These are phyloP conservation scores for Hemithea aestivaria DNA, from an alignment of 2,888 invertebrate genomes.

Conservation along the genomic window DNA sequence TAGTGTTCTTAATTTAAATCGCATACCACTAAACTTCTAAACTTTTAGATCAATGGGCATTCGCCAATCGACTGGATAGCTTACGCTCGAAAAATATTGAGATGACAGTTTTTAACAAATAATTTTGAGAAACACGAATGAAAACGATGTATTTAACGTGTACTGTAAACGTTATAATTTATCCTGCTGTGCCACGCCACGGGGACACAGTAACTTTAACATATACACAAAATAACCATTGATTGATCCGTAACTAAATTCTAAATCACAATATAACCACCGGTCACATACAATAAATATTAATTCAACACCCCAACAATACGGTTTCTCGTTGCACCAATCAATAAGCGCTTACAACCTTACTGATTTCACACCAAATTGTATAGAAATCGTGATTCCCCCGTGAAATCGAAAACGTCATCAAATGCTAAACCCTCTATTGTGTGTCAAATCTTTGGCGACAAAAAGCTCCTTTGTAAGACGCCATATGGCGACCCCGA, in stretches of 20 bases:
- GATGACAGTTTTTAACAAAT: too few relatives aligned
- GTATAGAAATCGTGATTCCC: slow-evolving; percentile 34
- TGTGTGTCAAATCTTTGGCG: slow-evolving; percentile 39
- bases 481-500: slow-evolving; percentile 63
- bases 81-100: too few relatives aligned
- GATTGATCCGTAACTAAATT: slow-evolving; percentile 28
- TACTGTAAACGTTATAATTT: too few relatives aligned
- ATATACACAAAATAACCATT: too few relatives aligned
- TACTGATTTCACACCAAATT: slow-evolving; percentile 61
- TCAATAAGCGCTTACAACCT: slow-evolving; percentile 47
- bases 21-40: too few relatives aligned
- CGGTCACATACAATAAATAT: slow-evolving; percentile 23
- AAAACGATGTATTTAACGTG: too few relatives aligned
- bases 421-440: slow-evolving; percentile 56
- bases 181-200: too few relatives aligned
- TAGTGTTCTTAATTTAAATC: too few relatives aligned
- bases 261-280: slow-evolving; percentile 14
- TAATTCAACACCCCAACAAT: slow-evolving; percentile 30
- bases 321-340: slow-evolving; percentile 38
- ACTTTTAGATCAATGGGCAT: too few relatives aligned
- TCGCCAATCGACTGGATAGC: too few relatives aligned
- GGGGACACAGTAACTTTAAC: too few relatives aligned
- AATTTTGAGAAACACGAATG: too few relatives aligned
- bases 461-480: slow-evolving; percentile 58
- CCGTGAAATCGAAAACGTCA: slow-evolving; percentile 63